Conservation (phyloP, 2,113 vertebrate species). For the Chamaetylas fuelleborni region DNA sequence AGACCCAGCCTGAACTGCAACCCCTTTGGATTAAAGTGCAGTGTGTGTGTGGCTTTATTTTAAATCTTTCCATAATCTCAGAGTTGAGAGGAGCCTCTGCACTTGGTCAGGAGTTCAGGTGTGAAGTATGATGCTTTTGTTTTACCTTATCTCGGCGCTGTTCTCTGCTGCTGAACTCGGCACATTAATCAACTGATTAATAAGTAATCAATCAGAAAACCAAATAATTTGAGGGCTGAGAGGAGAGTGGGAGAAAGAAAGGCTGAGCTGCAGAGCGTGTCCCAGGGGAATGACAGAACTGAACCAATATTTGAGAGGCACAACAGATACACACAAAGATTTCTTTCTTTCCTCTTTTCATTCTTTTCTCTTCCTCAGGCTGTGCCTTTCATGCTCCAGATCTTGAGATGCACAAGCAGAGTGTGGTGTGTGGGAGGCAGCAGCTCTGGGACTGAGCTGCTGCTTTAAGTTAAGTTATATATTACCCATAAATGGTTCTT, state of each 20-base stretch:
- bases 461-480: neutral
- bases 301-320: neutral
- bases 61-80: neutral
- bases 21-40: neutral
- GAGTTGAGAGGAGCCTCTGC: neutral
- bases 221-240: neutral
- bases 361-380: neutral
- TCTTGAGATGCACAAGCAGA: neutral
- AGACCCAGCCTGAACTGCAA: neutral
- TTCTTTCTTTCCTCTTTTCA: rapidly evolving
- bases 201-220: neutral
- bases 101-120: neutral
- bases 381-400: neutral
- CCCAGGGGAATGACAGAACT: neutral
- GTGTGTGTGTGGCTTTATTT: neutral
- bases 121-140: rapidly evolving
- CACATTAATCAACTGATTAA: neutral
- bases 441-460: neutral
- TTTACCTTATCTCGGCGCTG: neutral
- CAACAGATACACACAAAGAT: neutral
- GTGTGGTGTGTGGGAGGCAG: neutral
- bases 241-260: neutral
- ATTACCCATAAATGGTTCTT: neutral
- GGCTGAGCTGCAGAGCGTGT: neutral
- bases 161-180: neutral